Evolutionary conservation across 2,888 invertebrate genomes (phyloP), one percentile per base, ranked within the genome.

Genomic region (Drosophila aldrichi): DNA sequence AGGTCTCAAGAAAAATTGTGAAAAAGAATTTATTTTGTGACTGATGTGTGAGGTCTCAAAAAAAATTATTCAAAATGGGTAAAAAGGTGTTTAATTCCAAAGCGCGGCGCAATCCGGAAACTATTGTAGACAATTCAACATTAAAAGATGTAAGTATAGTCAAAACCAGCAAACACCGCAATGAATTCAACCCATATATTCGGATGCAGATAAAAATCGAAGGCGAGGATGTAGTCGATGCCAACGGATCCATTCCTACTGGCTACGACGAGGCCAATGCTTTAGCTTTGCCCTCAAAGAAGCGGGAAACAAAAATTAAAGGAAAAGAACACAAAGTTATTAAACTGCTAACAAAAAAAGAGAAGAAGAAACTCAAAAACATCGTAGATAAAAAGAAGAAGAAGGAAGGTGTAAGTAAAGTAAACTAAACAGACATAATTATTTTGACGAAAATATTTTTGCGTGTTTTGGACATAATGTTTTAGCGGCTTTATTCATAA

Each of bases 311-410:
- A 0, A 96, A 96, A 92, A 93, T 95, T 60, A 94, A 95, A 80
- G 92, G 94, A 9, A 94, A 95, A 16, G 94, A 95, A 64, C 93
- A 94, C 49, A 80, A 90, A 48, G 84, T 91, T 56, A 82, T 90
- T 0, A 95, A 95, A 2, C 95, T 97, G 76, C 93, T 99, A 9
- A 96, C 97, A 0, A 98, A 97, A 90, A 98, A 97, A 77, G 97
- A 98, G n/a, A 83, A 94, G 97, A 61, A 98, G 98, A 92, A 94
- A 95, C 70, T 93, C 98, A 57, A 98, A 90, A 96, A 97, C 93
- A 95, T 99, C 90, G 95, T 98, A 1, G 96, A 98, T 54, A 95
- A 95, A 78, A 98, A 98, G 91, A 95, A 96, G 88, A 98, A 98
- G 89, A 99, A 98, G 91, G 95, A 96, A 91, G 96, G 96, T 91